Base-by-base conservation (phyloP, 1,140 invertebrate species). In the Lepidurus apus region DNA sequence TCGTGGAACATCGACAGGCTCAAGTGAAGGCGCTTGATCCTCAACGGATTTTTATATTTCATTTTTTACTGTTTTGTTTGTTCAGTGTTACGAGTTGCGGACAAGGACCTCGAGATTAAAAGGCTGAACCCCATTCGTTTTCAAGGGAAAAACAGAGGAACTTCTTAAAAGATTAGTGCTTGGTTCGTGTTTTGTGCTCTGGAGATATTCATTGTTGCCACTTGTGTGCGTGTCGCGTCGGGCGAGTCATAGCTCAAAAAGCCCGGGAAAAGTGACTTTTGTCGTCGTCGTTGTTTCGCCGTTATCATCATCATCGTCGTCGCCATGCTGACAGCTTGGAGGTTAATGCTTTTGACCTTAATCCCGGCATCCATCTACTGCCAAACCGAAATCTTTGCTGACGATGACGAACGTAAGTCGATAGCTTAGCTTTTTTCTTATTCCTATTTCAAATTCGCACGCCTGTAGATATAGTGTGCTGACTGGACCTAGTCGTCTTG, bases 271-370 rank as follows among this genome's bases (percentile, higher is more conserved):
- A 21, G n/a, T 21, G 17, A 65, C 53, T 65, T 65, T 34, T 34
- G 34, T 34, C 34, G 53, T 17, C 53, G 13, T 65, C 13, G 6
- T 65, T 65, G 6, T 21, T 17, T 65, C 53, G 17, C 21, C 53
- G 53, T 65, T 21, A 65, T 65, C 17, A 65, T 21, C 17, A 65
- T 65, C 21, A 21, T 7, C 13, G 53, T 65, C 53, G 53, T 65
- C 21, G 53, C 53, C 53, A 65, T 65, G 53, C 53, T 65, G 53
- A 65, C 53, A 65, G 53, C 53, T 65, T 65, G 53, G 53, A 65
- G 53, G 53, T 65, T 65, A 13, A 65, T 65, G 53, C 53, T 65
- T 65, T 17, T 65, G 53, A 65, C 53, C 53, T 21, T 65, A 65
- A 13, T 65, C 53, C 53, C 53, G 6, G 53, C 21, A 65, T 65